A percentile compares a stretch with the other conserved stretches of the same genome.
These are phyloP conservation scores for Hemicentrotus pulcherrimus DNA, from an alignment of 35 echinoderm and acorn worm genomes.

Conservation along the genomic window DNA sequence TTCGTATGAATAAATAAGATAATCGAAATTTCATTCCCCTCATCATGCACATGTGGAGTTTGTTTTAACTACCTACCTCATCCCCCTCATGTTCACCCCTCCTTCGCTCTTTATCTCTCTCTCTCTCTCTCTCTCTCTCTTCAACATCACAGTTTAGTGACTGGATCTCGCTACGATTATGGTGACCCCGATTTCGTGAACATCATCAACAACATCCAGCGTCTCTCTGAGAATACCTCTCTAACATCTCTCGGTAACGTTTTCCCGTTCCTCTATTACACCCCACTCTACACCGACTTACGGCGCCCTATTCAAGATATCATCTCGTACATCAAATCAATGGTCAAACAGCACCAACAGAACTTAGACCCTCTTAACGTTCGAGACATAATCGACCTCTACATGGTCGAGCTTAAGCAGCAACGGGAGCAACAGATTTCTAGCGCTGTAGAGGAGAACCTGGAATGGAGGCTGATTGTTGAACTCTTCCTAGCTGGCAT, in stretches of 20 bases:
- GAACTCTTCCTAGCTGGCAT: neutral
- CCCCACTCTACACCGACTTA: neutral
- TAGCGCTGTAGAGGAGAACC: neutral
- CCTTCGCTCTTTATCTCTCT: too few relatives aligned
- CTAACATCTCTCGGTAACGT: neutral
- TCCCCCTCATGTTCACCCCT: neutral
- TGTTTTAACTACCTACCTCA: neutral
- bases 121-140: neutral
- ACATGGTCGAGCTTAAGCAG: slow-evolving; percentile 27
- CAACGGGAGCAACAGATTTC: neutral
- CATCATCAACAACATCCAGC: neutral
- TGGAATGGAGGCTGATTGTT: neutral
- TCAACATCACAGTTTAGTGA: neutral
- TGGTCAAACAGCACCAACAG: slow-evolving; percentile 41
- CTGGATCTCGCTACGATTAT: neutral
- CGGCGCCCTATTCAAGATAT: neutral
- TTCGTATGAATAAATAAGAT: too few relatives aligned
- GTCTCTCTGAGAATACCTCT: neutral
- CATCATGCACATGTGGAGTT: neutral
- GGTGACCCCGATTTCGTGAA: neutral
- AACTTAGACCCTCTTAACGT: slow-evolving; percentile 36
- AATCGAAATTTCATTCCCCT: too few relatives aligned
- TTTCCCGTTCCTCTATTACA: neutral
- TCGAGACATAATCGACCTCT: slow-evolving; percentile 56
- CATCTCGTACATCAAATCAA: neutral